Base-by-base conservation (phyloP, 92 coral and sea anemone species). In the Paragorgia papillata region DNA sequence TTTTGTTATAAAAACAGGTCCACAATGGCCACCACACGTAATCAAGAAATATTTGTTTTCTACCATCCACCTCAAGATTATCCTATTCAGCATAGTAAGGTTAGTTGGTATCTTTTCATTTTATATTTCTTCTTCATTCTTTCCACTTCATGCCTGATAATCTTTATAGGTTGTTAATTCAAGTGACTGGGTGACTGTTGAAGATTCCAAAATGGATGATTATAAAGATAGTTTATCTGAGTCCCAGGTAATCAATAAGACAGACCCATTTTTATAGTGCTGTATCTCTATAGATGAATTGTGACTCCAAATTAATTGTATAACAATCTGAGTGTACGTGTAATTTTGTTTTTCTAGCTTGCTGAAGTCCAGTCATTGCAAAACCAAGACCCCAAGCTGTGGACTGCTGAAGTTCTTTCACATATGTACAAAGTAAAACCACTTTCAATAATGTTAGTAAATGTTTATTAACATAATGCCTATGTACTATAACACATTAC, bases 331-430 rank as follows among this genome's bases (percentile, higher is more conserved):
- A n/a, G n/a, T n/a, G n/a, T n/a, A n/a, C n/a, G n/a, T n/a, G n/a
- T n/a, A n/a, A n/a, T n/a, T n/a, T n/a, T n/a, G n/a, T n/a, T 21
- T 74, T 59, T 56, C 43, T 61, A 92, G 97, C 54, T 80, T 6
- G 56, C 76, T 30, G 99, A 95, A 83, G 90, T 87, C 0, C 59
- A 66, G 67, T 59, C 60, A 50, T 74, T 95, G 32, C 86, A 91
- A 39, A 71, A 57, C 49, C 81, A 68, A 44, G 97, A 95, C 66
- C 92, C 98, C 14, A 89, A 88, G 79, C 57, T 95, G 27, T 95
- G 98, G 97, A 91, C 97, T 19, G 95, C 89, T 32, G 90, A 89
- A 69, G 79, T 92, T 22, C 80, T 94, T 66, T 86, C 92, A 57
- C 87, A 83, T n/a, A 75, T 91, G 88, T 85, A 79, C 27, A 77